phyloP scores from a whole-genome alignment of 2,888 invertebrate species.

The Salpingus planirostris region DNA sequence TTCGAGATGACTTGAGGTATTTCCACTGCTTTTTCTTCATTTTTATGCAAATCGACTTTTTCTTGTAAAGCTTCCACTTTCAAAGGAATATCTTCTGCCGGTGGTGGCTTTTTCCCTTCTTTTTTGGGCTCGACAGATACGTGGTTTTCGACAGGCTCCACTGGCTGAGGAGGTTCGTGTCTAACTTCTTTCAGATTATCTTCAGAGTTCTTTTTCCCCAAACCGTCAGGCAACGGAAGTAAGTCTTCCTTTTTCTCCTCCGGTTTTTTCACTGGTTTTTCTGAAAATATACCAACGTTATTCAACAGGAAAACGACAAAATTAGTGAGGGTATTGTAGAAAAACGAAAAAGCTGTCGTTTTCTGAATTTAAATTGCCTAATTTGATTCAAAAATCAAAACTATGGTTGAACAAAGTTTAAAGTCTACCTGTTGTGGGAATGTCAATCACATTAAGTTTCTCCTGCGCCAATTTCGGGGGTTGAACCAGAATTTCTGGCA shows the following conservation, averaged over 20 bases:
- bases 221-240: no score
- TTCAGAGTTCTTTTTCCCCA: no score
- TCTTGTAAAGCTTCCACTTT: constrained; percentile 2
- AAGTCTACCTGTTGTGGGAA: constrained; percentile 8
- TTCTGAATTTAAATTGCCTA: no score
- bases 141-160: constrained; percentile 28
- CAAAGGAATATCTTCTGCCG: background rate
- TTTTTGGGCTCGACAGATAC: constrained; percentile 30
- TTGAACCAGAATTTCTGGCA: background rate
- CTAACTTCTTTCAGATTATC: constrained; percentile 36
- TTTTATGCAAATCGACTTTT: background rate
- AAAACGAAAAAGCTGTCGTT: background rate
- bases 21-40: background rate
- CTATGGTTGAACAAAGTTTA: no score
- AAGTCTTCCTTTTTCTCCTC: no score
- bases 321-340: no score
- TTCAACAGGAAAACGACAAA: no score
- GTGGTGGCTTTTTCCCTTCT: constrained; percentile 22
- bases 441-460: constrained; percentile 6
- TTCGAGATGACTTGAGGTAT: constrained; percentile 3
- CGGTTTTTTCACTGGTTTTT: no score
- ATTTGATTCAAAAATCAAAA: no score
- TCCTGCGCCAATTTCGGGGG: no score
- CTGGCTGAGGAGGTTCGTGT: constrained; percentile 39
- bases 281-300: no score